Percentiles rank a stretch among this genome's conserved stretches.
phyloP scores from a whole-genome alignment of 2,888 invertebrate species.

The Osedax fenrisi region DNA sequence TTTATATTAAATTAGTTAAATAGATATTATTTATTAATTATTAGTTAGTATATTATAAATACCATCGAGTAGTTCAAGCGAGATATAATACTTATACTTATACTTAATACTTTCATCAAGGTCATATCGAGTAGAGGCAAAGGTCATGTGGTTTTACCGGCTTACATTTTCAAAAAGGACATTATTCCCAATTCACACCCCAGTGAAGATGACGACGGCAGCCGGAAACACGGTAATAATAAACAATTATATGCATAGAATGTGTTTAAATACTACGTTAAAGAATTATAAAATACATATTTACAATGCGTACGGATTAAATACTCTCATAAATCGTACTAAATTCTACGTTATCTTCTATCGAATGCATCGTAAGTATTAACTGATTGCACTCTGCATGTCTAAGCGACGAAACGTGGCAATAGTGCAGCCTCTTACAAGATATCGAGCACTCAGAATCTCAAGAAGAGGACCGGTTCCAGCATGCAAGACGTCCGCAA shows the following conservation, averaged over 20 bases:
- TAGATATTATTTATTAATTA: too few species aligned
- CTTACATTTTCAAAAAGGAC: conserved; percentile 47
- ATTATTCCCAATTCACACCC: conserved; percentile 25
- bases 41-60: too few species aligned
- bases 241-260: too few species aligned
- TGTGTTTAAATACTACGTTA: too few species aligned
- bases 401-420: not conserved
- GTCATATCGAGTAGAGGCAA: conserved; percentile 31
- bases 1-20: too few species aligned
- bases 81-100: not conserved
- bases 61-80: too few species aligned
- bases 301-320: too few species aligned
- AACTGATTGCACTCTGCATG: too few species aligned
- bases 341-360: too few species aligned
- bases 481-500: not conserved
- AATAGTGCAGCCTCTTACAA: not conserved
- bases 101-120: not conserved
- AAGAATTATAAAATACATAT: too few species aligned
- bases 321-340: too few species aligned
- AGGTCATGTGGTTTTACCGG: conserved; percentile 40
- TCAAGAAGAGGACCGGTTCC: not conserved
- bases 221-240: not conserved
- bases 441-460: not conserved
- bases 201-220: conserved; percentile 36
- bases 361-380: too few species aligned